Evolutionary conservation across 2,113 vertebrate genomes (phyloP).

Genomic region (Gallinago media): DNA sequence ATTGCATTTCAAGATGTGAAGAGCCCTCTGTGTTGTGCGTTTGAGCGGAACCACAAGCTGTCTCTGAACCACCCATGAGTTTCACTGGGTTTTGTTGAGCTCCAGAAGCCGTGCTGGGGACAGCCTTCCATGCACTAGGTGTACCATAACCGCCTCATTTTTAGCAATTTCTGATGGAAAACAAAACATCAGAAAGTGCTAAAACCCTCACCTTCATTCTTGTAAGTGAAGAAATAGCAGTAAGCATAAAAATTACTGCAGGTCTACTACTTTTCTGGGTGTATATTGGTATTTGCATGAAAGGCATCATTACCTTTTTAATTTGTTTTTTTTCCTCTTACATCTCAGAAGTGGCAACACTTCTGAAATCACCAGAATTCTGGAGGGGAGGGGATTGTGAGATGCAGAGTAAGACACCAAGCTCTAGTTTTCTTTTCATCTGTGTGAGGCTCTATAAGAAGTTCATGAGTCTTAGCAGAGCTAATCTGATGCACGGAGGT

Average conservation of each 20-base stretch:
- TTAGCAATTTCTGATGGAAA: neutral
- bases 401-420: neutral
- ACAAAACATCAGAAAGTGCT: neutral
- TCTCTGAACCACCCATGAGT: neutral
- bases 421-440: neutral
- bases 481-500: neutral
- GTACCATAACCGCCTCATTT: neutral
- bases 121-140: rapidly evolving
- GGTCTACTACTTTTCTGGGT: neutral
- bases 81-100: neutral
- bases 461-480: neutral
- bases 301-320: neutral
- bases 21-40: neutral
- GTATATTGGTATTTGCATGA: neutral
- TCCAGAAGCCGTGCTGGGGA: neutral
- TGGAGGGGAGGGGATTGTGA: neutral
- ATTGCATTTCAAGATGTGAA: neutral
- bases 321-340: neutral
- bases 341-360: neutral
- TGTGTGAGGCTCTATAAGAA: neutral
- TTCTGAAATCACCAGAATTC: neutral
- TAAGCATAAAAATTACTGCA: neutral
- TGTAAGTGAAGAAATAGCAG: neutral
- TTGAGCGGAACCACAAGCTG: neutral
- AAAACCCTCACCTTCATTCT: neutral